These are phyloP conservation scores for Erannis defoliaria DNA, from an alignment of 2,888 invertebrate species.

Conservation along the genomic window DNA sequence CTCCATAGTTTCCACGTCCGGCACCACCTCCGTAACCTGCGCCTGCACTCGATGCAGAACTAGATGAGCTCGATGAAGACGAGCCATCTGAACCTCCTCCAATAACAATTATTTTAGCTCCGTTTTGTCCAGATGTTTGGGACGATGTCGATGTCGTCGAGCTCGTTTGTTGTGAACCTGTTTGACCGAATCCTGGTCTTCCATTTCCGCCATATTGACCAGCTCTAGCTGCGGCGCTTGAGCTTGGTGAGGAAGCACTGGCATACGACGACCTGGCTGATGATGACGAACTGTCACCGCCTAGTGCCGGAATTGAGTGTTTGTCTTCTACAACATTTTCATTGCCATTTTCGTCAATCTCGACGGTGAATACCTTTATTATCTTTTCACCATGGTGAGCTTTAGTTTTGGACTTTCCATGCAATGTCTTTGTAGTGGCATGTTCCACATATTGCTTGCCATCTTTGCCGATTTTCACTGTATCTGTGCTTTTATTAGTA, in stretches of 20 bases:
- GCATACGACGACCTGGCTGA: constrained; percentile 24
- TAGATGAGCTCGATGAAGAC: constrained; percentile 27
- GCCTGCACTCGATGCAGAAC: constrained; percentile 14
- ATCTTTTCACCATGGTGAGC: constrained; percentile 47
- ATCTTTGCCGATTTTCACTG: not conserved
- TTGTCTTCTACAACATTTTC: constrained; percentile 67
- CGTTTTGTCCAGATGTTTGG: constrained; percentile 8
- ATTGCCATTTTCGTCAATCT: constrained; percentile 57
- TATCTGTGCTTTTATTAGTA: not conserved
- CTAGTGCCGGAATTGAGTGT: constrained; percentile 53
- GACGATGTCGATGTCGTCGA: not conserved
- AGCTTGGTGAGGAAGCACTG: constrained; percentile 20
- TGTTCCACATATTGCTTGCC: constrained; percentile 7
- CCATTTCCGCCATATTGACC: constrained; percentile 10
- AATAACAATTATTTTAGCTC: not conserved
- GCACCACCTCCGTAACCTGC: constrained; percentile 13
- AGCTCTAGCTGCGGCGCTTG: not conserved
- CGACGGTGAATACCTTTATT: constrained; percentile 54
- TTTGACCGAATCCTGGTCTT: constrained; percentile 9
- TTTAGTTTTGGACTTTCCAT: constrained; percentile 17
- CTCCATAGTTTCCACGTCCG: constrained; percentile 19
- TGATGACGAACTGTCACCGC: constrained; percentile 10
- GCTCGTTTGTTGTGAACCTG: not conserved
- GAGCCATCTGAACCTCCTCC: constrained; percentile 19
- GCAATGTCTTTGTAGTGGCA: not conserved